Evolutionary conservation across 2,888 invertebrate species (phyloP).

Genomic region (Acleris laterana): DNA sequence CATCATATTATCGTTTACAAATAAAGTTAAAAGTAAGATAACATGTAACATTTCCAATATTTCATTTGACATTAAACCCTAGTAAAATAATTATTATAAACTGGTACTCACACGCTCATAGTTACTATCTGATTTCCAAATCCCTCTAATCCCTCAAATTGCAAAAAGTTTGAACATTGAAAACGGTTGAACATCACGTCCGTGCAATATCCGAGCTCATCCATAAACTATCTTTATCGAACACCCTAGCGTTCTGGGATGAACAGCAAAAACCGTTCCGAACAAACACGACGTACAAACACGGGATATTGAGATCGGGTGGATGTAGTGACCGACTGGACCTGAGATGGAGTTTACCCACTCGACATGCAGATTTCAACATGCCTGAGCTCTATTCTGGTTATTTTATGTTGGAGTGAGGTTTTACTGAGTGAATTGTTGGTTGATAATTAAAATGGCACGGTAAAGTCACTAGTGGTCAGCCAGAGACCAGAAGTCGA

Average conservation of each 20-base stretch:
- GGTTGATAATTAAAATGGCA: too few species aligned
- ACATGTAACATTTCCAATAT: too few species aligned
- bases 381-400: neutral
- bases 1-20: too few species aligned
- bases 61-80: too few species aligned
- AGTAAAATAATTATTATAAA: too few species aligned
- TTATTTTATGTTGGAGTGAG: neutral
- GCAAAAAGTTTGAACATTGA: neutral
- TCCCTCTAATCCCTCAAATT: too few species aligned
- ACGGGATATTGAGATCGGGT: constrained; percentile 32
- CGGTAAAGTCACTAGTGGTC: too few species aligned
- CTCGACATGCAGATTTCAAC: constrained; percentile 1
- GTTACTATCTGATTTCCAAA: too few species aligned
- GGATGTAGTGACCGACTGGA: constrained; percentile 14
- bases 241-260: constrained; percentile 13
- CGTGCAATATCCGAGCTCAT: constrained; percentile 11
- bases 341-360: constrained; percentile 9
- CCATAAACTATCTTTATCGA: constrained; percentile 27
- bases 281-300: constrained; percentile 47
- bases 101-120: too few species aligned
- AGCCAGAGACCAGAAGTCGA: too few species aligned
- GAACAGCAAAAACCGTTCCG: constrained; percentile 26
- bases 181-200: constrained; percentile 2
- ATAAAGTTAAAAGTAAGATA: too few species aligned
- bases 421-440: too few species aligned